Evolutionary conservation across 2,888 invertebrate species (phyloP).

Genomic region (Ophioninae sp.): DNA sequence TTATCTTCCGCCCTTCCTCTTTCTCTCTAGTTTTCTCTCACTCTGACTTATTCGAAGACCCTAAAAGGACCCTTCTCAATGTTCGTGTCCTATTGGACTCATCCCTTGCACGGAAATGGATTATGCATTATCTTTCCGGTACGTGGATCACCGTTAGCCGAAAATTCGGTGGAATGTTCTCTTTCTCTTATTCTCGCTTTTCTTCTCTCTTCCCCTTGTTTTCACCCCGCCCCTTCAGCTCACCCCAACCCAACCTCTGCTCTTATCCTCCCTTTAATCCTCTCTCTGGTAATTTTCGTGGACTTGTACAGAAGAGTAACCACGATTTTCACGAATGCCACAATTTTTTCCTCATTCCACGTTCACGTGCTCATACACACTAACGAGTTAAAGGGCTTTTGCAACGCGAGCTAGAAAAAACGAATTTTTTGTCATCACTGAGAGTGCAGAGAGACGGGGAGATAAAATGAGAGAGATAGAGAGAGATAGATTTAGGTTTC

Average conservation of each 20-base stretch:
- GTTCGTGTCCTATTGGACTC: slow-evolving; percentile 29
- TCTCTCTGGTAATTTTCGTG: not conserved
- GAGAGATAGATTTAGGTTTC: not conserved
- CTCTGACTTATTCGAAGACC: slow-evolving; percentile 58
- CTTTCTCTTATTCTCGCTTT: slow-evolving; percentile 43
- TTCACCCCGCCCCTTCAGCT: not conserved
- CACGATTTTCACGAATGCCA: slow-evolving; percentile 52
- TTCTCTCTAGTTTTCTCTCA: slow-evolving; percentile 34
- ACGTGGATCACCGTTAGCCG: slow-evolving; percentile 79
- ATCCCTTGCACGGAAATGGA: slow-evolving; percentile 75
- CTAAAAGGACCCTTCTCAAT: slow-evolving; percentile 17
- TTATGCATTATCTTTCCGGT: slow-evolving; percentile 80
- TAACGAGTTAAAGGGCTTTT: slow-evolving; percentile 42
- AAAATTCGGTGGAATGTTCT: slow-evolving; percentile 68
- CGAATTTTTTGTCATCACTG: slow-evolving; percentile 34
- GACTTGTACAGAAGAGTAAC: slow-evolving; percentile 26
- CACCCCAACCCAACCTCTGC: not conserved
- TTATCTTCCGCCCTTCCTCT: slow-evolving; percentile 33
- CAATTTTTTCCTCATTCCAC: slow-evolving; percentile 33
- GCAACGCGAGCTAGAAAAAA: slow-evolving; percentile 7
- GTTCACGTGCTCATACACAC: slow-evolving; percentile 15
- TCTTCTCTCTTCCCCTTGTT: slow-evolving; percentile 55
- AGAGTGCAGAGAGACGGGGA: not conserved
- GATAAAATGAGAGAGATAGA: too few relatives aligned
- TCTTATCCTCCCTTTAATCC: too few relatives aligned